These are phyloP conservation scores for Oasisia sp. DNA, from an alignment of 2,888 invertebrate genomes.

Conservation along the genomic window DNA sequence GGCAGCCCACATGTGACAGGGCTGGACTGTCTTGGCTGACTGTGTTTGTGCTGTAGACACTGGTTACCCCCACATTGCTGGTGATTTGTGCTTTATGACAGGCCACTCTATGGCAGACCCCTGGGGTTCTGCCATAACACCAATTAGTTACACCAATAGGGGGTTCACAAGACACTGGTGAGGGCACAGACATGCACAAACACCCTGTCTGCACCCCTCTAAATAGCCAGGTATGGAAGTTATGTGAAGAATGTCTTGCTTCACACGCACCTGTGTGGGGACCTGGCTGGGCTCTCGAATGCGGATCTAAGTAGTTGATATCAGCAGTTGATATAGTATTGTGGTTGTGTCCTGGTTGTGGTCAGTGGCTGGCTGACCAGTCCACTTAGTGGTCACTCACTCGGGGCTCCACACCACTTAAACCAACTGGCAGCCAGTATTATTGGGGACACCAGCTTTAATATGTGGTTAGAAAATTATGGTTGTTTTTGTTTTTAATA, in stretches of 20 bases:
- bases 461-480: not conserved
- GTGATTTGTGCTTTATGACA: not conserved
- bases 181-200: not conserved
- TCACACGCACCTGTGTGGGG: not conserved
- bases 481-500: too few species aligned
- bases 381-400: not conserved
- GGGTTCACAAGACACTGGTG: not conserved
- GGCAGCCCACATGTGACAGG: not conserved
- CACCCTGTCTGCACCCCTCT: not conserved
- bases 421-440: not conserved
- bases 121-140: not conserved
- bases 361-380: not conserved
- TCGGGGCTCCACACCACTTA: not conserved
- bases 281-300: not conserved
- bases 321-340: not conserved
- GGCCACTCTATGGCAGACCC: not conserved
- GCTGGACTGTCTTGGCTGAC: not conserved
- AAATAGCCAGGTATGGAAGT: conserved; percentile 12
- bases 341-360: not conserved
- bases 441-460: not conserved
- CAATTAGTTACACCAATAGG: not conserved
- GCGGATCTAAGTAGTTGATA: not conserved
- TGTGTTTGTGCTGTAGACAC: not conserved
- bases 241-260: not conserved
- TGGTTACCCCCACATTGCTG: not conserved